phyloP scores from a whole-genome alignment of 1,140 invertebrate species.

The Saxidomus purpurata region DNA sequence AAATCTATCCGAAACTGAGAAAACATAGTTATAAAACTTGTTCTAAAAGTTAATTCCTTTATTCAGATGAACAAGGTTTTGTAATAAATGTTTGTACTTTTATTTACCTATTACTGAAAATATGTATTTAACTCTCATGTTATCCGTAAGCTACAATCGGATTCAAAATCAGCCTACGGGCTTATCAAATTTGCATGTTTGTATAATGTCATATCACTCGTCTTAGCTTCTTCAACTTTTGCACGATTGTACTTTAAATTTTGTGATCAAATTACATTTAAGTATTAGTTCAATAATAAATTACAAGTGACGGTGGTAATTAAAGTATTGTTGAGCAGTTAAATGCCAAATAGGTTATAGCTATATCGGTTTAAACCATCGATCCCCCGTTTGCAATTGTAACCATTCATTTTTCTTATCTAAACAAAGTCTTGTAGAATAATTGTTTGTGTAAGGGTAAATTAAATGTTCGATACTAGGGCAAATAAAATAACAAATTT shows the following conservation, averaged over 20 bases:
- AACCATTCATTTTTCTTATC: slow-evolving; percentile 25
- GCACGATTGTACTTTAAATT: background rate
- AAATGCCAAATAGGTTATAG: background rate
- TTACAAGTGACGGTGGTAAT: background rate
- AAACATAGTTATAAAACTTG: too few species aligned
- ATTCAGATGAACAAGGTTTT: too few species aligned
- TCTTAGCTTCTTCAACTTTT: too few species aligned
- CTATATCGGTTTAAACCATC: background rate
- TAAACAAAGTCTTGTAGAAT: slow-evolving; percentile 14
- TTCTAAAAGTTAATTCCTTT: too few species aligned
- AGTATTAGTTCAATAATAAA: background rate
- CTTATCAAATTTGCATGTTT: too few species aligned
- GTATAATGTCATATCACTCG: too few species aligned
- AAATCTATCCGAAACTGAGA: too few species aligned
- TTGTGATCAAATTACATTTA: background rate
- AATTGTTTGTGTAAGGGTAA: slow-evolving; percentile 19
- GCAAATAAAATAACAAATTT: slow-evolving; percentile 14
- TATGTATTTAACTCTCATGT: too few species aligned
- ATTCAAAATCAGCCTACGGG: too few species aligned
- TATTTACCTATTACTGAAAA: too few species aligned
- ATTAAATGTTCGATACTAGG: background rate
- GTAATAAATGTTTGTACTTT: too few species aligned
- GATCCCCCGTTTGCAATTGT: background rate
- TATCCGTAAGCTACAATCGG: too few species aligned
- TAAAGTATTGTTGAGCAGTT: background rate